Evolutionary conservation across 2,888 invertebrate species (phyloP).

Genomic region (Apamea sordens): DNA sequence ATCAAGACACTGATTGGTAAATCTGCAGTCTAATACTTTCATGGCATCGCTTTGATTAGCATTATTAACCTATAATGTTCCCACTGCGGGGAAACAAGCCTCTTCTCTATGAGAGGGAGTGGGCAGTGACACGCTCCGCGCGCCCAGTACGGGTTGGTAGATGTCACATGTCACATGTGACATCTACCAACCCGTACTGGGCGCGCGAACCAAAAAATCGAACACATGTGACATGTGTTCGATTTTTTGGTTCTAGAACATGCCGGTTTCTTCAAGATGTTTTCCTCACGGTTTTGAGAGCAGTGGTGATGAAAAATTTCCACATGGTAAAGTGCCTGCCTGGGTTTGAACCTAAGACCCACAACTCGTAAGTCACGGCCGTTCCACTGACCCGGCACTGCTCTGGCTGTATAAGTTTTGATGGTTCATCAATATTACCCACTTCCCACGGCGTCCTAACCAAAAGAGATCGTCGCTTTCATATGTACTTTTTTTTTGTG

Average conservation of each 20-base stretch:
- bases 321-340: background rate
- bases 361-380: background rate
- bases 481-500: background rate
- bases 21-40: background rate
- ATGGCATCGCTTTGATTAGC: background rate
- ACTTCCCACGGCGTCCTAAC: background rate
- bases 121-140: background rate
- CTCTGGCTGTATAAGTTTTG: background rate
- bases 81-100: background rate
- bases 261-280: background rate
- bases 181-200: too few species aligned
- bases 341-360: background rate
- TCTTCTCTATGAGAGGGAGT: background rate
- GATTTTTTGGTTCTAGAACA: background rate
- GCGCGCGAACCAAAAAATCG: too few species aligned
- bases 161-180: too few species aligned
- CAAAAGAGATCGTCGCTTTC: background rate
- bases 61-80: background rate
- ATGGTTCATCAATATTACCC: background rate
- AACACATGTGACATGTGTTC: background rate
- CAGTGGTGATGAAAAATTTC: background rate
- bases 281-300: background rate
- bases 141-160: background rate
- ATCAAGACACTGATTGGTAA: slow-evolving; percentile 15
- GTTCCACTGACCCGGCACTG: background rate